These are phyloP conservation scores for Euzophera pinguis DNA, from an alignment of 2,888 invertebrate species.

Conservation along the genomic window DNA sequence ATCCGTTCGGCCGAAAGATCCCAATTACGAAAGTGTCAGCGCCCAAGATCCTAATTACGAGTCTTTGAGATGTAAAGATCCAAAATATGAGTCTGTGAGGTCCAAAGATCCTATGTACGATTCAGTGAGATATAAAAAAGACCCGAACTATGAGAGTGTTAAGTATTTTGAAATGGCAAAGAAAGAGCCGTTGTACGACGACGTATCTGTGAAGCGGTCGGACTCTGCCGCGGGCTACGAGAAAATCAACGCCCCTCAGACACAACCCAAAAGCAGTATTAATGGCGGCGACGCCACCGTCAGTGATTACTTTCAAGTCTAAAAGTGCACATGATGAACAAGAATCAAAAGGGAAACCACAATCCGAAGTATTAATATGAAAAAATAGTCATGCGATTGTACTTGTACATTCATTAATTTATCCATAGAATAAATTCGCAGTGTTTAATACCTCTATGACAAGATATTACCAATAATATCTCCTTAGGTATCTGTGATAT, in stretches of 20 bases:
- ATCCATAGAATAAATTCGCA: conserved; percentile 43
- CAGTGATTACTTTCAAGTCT: conserved; percentile 74
- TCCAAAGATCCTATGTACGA: conserved; percentile 86
- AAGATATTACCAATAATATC: conserved; percentile 57
- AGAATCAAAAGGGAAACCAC: conserved; percentile 23
- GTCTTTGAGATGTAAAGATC: conserved; percentile 81
- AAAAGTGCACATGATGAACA: conserved; percentile 27
- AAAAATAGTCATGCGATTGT: conserved; percentile 54
- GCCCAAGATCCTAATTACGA: conserved; percentile 84
- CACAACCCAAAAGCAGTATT: conserved; percentile 64
- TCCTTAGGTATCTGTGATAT: conserved; percentile 77
- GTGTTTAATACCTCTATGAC: conserved; percentile 56
- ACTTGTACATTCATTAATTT: conserved; percentile 55
- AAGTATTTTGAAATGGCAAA: conserved; percentile 82
- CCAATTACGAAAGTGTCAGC: conserved; percentile 86
- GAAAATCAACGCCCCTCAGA: background rate
- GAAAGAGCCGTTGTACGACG: conserved; percentile 85
- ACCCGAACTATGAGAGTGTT: conserved; percentile 91
- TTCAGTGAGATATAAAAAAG: conserved; percentile 80
- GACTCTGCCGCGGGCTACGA: conserved; percentile 57
- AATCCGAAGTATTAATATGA: conserved; percentile 37
- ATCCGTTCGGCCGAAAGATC: conserved; percentile 82
- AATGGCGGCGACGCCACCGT: conserved; percentile 59
- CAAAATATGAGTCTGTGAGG: conserved; percentile 78
- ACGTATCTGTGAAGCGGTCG: conserved; percentile 39